Evolutionary conservation across 2,888 invertebrate genomes (phyloP), one percentile per base, ranked within the genome.

Genomic region (Himalopsyche kuldschensis): DNA sequence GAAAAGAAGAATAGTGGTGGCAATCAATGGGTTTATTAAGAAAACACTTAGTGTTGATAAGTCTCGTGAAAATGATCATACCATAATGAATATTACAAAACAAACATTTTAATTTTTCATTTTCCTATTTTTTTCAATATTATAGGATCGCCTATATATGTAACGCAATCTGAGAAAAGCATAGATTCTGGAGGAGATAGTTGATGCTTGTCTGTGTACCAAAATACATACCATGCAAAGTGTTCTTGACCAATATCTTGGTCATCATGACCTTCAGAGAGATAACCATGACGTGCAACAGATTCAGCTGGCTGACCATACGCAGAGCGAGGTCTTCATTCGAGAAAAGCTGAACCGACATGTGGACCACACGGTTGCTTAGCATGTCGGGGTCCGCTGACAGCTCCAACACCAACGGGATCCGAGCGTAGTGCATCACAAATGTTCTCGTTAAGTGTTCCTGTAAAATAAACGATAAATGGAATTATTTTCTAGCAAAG

Each of bases 331-430:
- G 91, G 80, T 95, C 95, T 89, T 98, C 97, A 90, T 98, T 99
- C 87, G 97, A 97, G 92, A 99, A 98, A 83, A 99, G 91, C 91
- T 99, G 96, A 4, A 99, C 99, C 88, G 97, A 98, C 91, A 99
- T 98, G 90, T 99, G 99, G 0, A 99, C 98, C 0, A 99, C 98
- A 78, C 98, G 94, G 92, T 98, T 98, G 88, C 98, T 97, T 3
- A 99, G 92, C 4, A 96, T 97, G 89, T 98, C 98, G 0, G 97
- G 96, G 92, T 97, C 97, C 15, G 93, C 92, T 0, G 97, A 96
- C 88, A 94, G 94, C 88, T 97, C 97, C 85, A 99, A 92, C 89
- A 98, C 97, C 88, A 96, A 95, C 24, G 98, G 97, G 88, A 98
- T 98, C 88, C 98, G 94, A 87, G 97, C 97, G 91, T 99, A 99